Evolutionary conservation across 2,113 vertebrate species (phyloP), one percentile per base, ranked within the genome.

Genomic region (Petaurus breviceps): DNA sequence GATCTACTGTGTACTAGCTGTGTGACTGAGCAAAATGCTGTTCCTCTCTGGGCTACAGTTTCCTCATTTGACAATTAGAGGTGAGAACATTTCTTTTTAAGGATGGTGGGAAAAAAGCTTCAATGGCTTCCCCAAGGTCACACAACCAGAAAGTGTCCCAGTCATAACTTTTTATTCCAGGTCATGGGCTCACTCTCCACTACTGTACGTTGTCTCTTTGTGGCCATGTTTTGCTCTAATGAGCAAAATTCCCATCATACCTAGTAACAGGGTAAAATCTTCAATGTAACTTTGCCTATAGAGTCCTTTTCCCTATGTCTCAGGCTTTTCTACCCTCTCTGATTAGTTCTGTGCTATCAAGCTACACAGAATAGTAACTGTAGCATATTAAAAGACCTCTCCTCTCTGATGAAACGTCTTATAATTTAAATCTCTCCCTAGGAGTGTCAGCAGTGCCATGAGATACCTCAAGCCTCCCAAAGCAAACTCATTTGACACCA

Each of bases 401-500:
- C 94, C 93, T 97, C 96, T 97, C 97, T 97, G 98, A 97, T 96
- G 97, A 98, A 97, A 97, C 97, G 95, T 96, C 98, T 98, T 97
- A 97, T 96, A 95, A 97, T 97, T 98, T 97, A 96, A 96, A 97
- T 94, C 92, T 96, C 95, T 98, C 95, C 95, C 94, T 95, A 97
- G 97, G 95, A 98, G 94, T 93, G 49, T 96, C 98, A 96, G 96
- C 95, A 94, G 96, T 97, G 97, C 97, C 98, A 97, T 92, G 57
- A 97, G 97, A 98, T 97, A 97, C 96, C 95, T 98, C 97, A 95
- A 93, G 93, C 94, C 98, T 98, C 97, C 98, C 95, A 98, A 98
- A 98, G 98, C 97, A 98, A 98, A 98, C 98, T 98, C 97, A 97
- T 97, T 97, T 98, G 98, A 98, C 98, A 98, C 98, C 97, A 97